Percentiles rank a stretch among this genome's conserved stretches.
These are phyloP conservation scores for Pollenia griseotomentosa DNA, from an alignment of 2,888 invertebrate species.

Conservation along the genomic window DNA sequence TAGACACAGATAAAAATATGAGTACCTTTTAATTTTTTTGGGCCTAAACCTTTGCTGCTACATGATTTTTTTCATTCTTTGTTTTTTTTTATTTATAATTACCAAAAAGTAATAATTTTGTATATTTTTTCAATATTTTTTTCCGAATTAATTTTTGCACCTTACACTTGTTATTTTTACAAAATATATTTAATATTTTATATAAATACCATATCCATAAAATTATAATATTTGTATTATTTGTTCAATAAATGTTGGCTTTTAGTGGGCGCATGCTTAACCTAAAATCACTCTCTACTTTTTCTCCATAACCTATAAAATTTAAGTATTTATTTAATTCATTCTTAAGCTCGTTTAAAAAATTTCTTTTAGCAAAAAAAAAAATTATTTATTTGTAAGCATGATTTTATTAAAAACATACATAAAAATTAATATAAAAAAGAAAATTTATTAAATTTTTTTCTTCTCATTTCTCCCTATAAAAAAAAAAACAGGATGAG, in stretches of 20 bases:
- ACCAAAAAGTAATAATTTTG: constrained; percentile 5
- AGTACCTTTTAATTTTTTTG: neutral
- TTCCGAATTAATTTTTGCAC: constrained; percentile 67
- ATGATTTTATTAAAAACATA: constrained; percentile 43
- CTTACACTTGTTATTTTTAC: constrained; percentile 60
- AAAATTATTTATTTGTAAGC: neutral
- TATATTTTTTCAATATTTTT: constrained; percentile 27
- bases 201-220: neutral
- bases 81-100: constrained; percentile 3
- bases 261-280: constrained; percentile 48
- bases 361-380: no score
- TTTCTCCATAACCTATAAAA: no score
- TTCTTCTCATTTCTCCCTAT: constrained; percentile 11
- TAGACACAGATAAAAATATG: constrained; percentile 6
- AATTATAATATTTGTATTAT: neutral
- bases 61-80: neutral
- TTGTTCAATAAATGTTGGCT: constrained; percentile 44
- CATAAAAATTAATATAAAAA: neutral
- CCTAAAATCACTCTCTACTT: neutral
- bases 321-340: neutral
- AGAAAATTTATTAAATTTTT: constrained; percentile 32
- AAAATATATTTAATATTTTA: constrained; percentile 12
- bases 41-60: constrained; percentile 6
- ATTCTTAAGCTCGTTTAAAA: constrained; percentile 9
- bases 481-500: constrained; percentile 54